Conservation (phyloP, 1,140 invertebrate species). For the Euwallacea fornicatus region DNA sequence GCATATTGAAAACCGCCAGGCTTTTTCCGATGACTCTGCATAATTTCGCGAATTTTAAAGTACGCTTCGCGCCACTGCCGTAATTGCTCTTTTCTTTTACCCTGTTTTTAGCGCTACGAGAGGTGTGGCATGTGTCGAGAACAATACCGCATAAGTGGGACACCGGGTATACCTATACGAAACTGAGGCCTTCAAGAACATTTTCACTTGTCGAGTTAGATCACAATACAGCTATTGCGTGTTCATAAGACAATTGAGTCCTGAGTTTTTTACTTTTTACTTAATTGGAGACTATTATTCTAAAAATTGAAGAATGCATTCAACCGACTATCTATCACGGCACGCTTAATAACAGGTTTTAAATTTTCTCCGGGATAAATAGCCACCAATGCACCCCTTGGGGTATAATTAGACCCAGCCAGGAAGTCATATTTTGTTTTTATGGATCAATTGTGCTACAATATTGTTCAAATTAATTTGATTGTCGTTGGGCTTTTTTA, state of each 20-base stretch:
- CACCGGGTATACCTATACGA: too few relatives aligned
- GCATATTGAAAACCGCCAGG: too few relatives aligned
- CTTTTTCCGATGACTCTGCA: too few relatives aligned
- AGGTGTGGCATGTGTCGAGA: too few relatives aligned
- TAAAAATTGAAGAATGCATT: conserved; percentile 12
- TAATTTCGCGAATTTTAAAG: too few relatives aligned
- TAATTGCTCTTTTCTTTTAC: too few relatives aligned
- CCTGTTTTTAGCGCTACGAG: too few relatives aligned
- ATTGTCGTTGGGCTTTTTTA: conserved; percentile 37
- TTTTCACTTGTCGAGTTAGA: conserved; percentile 6
- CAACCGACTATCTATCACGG: conserved; percentile 24
- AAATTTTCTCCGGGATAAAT: conserved; percentile 35
- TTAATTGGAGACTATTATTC: conserved; percentile 10
- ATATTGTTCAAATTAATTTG: conserved; percentile 35
- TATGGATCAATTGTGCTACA: conserved; percentile 37
- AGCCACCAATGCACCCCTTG: conserved; percentile 27
- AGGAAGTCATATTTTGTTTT: conserved; percentile 39
- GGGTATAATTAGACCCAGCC: conserved; percentile 29
- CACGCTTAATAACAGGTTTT: conserved; percentile 30
- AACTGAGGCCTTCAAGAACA: too few relatives aligned
- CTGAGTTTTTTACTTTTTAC: conserved; percentile 18
- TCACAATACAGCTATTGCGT: conserved; percentile 6
- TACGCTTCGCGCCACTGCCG: too few relatives aligned
- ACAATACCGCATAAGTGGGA: too few relatives aligned
- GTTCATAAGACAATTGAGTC: not conserved